Evolutionary conservation across 2,888 invertebrate species (phyloP), one percentile per base, ranked within the genome.

Genomic region (Limnephilus auricula): DNA sequence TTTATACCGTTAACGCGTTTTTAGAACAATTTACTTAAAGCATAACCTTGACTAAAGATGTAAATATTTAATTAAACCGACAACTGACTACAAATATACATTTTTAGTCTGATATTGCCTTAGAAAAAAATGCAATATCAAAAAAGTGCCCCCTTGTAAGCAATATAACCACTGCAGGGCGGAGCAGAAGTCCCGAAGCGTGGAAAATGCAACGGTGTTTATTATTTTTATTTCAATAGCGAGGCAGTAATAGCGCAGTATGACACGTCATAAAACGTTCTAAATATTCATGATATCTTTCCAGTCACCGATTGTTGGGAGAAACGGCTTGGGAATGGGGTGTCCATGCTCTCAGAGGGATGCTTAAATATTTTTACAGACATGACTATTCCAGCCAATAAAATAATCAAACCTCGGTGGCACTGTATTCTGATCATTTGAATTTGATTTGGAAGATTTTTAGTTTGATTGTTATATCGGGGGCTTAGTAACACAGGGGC

Each of bases 221-320:
- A 91, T 92, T 92, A 89, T 92, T 90, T 90, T 90, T 92, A 79
- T 89, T 86, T 78, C 65, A 88, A 91, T 90, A 85, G 30, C 82
- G 89, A 45, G 50, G 78, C 89, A 80, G 89, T 87, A 92, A 91
- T 91, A 91, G 89, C 92, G 79, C 91, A 90, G 83, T 85, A 90
- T 91, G 92, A 91, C 91, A 90, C 91, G 86, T 86, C 92, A 88
- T 91, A 91, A 91, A 93, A 89, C 88, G 79, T 31, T 89, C 92
- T 93, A 91, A 93, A 93, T 93, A 93, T 93, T 93, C 93, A 93
- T 93, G 91, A 90, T 91, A 87, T 86, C 82, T 90, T 78, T 79
- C 31, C 80, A 65, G 82, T 90, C 89, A 82, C 82, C 91, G 45
- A 86, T 83, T 78, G 65, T 82, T 50, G 45, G n/a, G 37, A 32